Percentiles rank a stretch among this genome's conserved stretches.
Evolutionary conservation across 2,113 vertebrate species (phyloP).

Genomic region (Cyanoliseus patagonus): DNA sequence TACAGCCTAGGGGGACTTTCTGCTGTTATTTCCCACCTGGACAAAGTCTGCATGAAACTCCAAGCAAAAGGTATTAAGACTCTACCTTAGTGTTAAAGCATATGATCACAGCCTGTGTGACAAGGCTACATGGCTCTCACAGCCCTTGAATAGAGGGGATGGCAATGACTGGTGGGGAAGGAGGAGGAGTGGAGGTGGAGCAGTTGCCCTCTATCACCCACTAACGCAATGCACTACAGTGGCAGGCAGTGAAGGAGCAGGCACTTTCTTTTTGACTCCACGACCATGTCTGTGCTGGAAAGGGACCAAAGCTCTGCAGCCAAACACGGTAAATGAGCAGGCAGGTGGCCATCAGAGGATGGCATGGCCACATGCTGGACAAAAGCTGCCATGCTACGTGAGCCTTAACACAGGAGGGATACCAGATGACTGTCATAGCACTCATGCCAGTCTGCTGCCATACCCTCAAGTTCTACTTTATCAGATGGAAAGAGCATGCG

Average conservation of each 20-base stretch:
- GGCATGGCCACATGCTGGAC: rapidly evolving
- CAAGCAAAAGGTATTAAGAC: background rate
- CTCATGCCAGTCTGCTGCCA: background rate
- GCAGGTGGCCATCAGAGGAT: background rate
- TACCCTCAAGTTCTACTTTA: background rate
- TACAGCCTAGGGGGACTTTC: background rate
- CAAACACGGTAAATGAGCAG: rapidly evolving
- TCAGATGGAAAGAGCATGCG: background rate
- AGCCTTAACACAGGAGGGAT: background rate
- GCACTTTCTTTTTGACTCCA: background rate
- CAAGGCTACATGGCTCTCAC: background rate
- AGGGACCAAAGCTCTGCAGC: background rate
- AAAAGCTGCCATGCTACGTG: background rate
- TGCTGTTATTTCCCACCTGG: background rate
- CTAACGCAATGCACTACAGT: rapidly evolving
- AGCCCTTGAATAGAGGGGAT: background rate
- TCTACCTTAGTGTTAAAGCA: background rate
- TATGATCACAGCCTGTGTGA: background rate
- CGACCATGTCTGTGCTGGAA: background rate
- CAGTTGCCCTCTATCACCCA: background rate
- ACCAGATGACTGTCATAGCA: background rate
- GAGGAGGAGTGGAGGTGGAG: background rate
- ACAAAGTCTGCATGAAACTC: background rate
- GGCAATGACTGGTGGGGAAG: background rate
- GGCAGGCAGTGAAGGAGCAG: background rate